These are phyloP conservation scores for Caenorhabditis imperialis DNA, from an alignment of 2,888 invertebrate species.

Conservation along the genomic window DNA sequence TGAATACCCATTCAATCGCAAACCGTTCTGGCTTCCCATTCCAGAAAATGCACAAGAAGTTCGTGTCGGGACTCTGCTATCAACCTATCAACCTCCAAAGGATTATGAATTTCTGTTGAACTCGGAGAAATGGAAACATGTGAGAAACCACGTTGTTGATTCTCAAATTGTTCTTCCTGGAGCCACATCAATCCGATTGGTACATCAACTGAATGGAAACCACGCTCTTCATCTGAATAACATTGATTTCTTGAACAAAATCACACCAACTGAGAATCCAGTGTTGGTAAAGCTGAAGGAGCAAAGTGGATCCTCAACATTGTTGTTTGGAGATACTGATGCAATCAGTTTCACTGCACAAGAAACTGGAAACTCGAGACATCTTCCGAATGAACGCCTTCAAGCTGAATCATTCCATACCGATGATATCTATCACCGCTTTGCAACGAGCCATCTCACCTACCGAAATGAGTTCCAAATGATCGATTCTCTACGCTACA, in stretches of 20 bases:
- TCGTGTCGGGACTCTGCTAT: neutral
- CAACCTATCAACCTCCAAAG: too few relatives aligned
- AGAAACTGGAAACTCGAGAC: neutral
- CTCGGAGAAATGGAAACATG: conserved; percentile 52
- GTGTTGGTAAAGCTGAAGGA: conserved; percentile 30
- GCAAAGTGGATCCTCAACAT: conserved; percentile 15
- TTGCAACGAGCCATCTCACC: conserved; percentile 38
- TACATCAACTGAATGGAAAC: conserved; percentile 34
- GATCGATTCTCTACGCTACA: conserved; percentile 28
- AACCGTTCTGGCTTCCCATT: conserved; percentile 56
- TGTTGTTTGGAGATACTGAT: conserved; percentile 37
- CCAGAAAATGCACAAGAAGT: conserved; percentile 6
- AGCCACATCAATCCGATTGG: conserved; percentile 57
- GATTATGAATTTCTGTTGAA: conserved; percentile 37
- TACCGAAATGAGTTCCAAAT: conserved; percentile 56
- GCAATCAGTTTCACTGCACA: conserved; percentile 43
- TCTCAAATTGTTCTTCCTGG: conserved; percentile 61
- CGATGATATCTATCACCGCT: conserved; percentile 57
- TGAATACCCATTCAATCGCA: conserved; percentile 59
- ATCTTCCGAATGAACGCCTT: conserved; percentile 19
- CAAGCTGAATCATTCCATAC: conserved; percentile 29
- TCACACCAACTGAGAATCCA: conserved; percentile 37
- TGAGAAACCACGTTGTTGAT: conserved; percentile 61
- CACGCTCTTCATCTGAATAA: conserved; percentile 18
- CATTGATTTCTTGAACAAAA: conserved; percentile 60